Evolutionary conservation across 2,797 vertebrate species (phyloP).

Genomic region (Anolis apletophallus): DNA sequence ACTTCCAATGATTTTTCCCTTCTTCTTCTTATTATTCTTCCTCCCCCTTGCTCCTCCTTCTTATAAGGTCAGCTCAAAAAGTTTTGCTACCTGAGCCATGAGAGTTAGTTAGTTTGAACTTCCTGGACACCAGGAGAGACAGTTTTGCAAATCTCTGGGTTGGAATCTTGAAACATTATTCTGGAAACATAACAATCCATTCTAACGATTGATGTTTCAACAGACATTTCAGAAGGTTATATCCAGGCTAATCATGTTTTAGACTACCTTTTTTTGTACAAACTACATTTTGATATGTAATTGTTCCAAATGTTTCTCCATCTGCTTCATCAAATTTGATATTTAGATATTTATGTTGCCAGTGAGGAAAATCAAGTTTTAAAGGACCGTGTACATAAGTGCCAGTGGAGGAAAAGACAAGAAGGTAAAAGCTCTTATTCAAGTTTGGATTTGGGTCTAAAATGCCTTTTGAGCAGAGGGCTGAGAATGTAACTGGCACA

Average conservation of each 20-base stretch:
- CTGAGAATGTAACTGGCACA: neutral
- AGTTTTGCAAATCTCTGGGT: neutral
- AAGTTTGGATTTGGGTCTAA: neutral
- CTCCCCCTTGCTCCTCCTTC: no score
- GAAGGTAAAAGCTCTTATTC: neutral
- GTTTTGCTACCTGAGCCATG: neutral
- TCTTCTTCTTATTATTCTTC: no score
- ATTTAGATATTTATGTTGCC: conserved; percentile 78
- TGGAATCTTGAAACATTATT: no score
- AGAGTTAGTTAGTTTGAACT: neutral
- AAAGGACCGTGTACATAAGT: conserved; percentile 10
- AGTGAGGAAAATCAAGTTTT: conserved; percentile 46
- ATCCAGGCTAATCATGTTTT: conserved; percentile 69
- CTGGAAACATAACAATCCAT: conserved; percentile 57
- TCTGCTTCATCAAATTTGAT: conserved; percentile 84
- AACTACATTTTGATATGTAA: conserved; percentile 68
- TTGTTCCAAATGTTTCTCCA: conserved; percentile 81
- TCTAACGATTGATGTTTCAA: conserved; percentile 60
- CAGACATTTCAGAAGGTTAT: conserved; percentile 59
- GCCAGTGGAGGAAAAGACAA: neutral
- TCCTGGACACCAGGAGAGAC: no score
- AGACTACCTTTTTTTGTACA: conserved; percentile 76
- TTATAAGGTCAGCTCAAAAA: no score
- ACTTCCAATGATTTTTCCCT: no score
- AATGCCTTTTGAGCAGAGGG: neutral